These are phyloP conservation scores for Aphis gossypii DNA, from an alignment of 1,140 invertebrate species.

Conservation along the genomic window DNA sequence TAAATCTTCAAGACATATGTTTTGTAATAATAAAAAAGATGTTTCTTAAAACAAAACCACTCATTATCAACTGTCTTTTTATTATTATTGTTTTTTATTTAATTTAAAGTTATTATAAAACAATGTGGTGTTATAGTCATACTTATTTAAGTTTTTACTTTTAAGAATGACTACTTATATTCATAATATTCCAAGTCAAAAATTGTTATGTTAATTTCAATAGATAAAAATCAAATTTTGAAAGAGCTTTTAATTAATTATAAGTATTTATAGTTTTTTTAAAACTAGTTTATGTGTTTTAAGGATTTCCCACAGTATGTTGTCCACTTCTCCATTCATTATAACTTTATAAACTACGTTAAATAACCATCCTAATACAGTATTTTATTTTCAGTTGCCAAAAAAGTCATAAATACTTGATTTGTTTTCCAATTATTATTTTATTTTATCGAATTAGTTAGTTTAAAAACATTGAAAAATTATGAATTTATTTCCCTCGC, in stretches of 20 bases:
- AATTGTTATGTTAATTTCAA: not conserved
- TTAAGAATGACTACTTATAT: not conserved
- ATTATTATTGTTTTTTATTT: not conserved
- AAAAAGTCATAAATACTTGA: not conserved
- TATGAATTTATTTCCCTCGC: not conserved
- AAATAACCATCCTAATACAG: not conserved
- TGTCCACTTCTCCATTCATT: not conserved
- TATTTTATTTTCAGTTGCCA: not conserved
- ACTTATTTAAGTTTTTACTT: not conserved
- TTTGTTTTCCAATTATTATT: not conserved
- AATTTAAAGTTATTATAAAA: not conserved
- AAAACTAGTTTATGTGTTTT: not conserved
- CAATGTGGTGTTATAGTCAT: not conserved
- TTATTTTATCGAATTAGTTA: not conserved
- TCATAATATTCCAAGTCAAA: not conserved
- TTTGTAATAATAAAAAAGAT: too few relatives aligned
- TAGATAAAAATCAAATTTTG: not conserved
- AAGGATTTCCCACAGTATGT: not conserved
- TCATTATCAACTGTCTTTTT: not conserved
- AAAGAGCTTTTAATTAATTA: not conserved
- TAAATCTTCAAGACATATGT: too few relatives aligned
- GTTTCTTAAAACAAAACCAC: too few relatives aligned
- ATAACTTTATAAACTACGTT: too few relatives aligned
- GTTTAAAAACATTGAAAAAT: not conserved
- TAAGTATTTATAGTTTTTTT: not conserved